Evolutionary conservation across 2,888 invertebrate species (phyloP).

Genomic region (Perizoma affinitatum): DNA sequence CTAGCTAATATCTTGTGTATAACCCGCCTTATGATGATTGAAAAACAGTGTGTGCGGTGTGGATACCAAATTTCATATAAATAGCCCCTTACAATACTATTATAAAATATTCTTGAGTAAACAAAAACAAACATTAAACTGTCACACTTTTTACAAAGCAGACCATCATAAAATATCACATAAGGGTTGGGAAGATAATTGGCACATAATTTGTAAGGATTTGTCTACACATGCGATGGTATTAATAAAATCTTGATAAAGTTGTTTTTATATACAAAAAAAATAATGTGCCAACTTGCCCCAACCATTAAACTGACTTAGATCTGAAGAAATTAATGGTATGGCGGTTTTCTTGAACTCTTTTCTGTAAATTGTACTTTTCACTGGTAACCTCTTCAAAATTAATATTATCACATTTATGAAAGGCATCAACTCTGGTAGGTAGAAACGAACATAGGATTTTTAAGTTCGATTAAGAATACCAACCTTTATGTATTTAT

Average conservation of each 20-base stretch:
- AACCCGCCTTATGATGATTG: not conserved
- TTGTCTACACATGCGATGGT: not conserved
- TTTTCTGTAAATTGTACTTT: slow-evolving; percentile 19
- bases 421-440: not conserved
- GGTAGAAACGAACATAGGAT: too few relatives aligned
- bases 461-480: too few relatives aligned
- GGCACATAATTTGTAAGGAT: not conserved
- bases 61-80: slow-evolving; percentile 7
- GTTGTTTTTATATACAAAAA: not conserved
- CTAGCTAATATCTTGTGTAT: not conserved
- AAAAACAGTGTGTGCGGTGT: not conserved
- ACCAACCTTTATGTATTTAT: too few relatives aligned
- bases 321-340: slow-evolving; percentile 7
- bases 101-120: slow-evolving; percentile 14
- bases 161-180: slow-evolving; percentile 22
- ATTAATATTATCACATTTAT: slow-evolving; percentile 16
- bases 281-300: slow-evolving; percentile 2
- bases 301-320: slow-evolving; percentile 9
- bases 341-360: not conserved
- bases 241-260: not conserved
- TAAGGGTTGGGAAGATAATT: slow-evolving; percentile 5
- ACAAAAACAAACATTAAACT: slow-evolving; percentile 13
- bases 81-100: slow-evolving; percentile 15
- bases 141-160: slow-evolving; percentile 20
- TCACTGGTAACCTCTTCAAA: slow-evolving; percentile 8